These are phyloP conservation scores for Netelia virgata DNA, from an alignment of 2,888 invertebrate genomes.

Conservation along the genomic window DNA sequence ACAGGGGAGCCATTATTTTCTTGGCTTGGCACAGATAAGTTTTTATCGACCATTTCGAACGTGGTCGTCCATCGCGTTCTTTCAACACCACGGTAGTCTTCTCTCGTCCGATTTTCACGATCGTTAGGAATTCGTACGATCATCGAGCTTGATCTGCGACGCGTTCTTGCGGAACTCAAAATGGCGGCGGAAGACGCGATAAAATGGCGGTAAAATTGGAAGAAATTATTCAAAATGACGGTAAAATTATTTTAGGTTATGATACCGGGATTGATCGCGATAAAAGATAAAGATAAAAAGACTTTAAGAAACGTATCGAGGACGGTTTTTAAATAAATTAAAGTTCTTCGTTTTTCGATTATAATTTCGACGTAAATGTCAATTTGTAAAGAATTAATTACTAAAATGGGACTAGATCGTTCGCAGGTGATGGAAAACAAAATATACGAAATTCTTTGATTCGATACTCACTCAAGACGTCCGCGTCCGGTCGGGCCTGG, in stretches of 20 bases:
- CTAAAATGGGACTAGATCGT: not conserved
- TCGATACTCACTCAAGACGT: conserved; percentile 83
- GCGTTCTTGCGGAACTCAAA: too few species aligned
- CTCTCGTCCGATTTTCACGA: too few species aligned
- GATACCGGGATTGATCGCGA: not conserved
- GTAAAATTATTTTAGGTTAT: not conserved
- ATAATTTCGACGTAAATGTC: not conserved
- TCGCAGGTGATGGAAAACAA: not conserved
- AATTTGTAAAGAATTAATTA: not conserved
- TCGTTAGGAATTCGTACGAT: too few species aligned
- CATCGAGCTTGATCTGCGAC: too few species aligned
- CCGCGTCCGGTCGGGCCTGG: conserved; percentile 79
- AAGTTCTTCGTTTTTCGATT: not conserved
- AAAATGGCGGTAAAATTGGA: not conserved
- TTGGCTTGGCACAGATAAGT: too few species aligned
- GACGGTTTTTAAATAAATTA: not conserved
- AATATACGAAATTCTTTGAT: not conserved
- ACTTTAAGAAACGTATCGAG: not conserved
- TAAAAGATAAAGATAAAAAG: not conserved
- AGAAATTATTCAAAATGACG: not conserved
- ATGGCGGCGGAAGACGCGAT: too few species aligned
- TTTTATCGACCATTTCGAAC: too few species aligned
- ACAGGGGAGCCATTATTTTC: too few species aligned
- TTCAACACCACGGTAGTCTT: too few species aligned
- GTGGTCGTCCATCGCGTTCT: too few species aligned